Evolutionary conservation across 2,888 invertebrate species (phyloP), one percentile per base, ranked within the genome.

Genomic region (Cynaeus angustus): DNA sequence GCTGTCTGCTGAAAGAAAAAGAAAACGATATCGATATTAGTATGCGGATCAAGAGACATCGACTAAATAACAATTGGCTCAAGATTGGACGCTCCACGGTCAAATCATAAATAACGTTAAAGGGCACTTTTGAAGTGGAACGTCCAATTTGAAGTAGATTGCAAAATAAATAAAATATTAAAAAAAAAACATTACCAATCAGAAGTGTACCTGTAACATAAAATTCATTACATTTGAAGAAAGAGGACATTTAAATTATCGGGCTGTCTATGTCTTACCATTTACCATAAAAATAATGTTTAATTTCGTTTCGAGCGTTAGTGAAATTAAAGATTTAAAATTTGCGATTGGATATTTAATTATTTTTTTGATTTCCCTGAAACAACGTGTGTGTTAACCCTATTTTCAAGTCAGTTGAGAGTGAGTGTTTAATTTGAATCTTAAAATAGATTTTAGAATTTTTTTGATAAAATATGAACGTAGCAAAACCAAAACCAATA

Each of bases 1-100:
- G 89, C 95, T 95, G 89, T 95, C 95, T 92, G 92, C 91, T 93
- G 92, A 84, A 87, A 84, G 73, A 75, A 77, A 80, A 48, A 68
- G 72, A 70, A 64, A 56, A 70, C 5, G 37, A 50, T 53, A 52
- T 52, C 69, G 46, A 70, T 70, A 73, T 76, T 75, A 74, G 74
- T 72, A 71, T 65, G 13, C 66, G 21, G 62, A 43, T 59, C 43
- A 45, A 10, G 3, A 16, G 9, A 30, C 4, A 21, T 21, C 1
- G n/a, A n/a, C n/a, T n/a, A 21, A 33, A 33, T 33, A 52, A 50
- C 13, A 9, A 33, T 12, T 33, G 8, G 26, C 1, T 16, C 56
- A 14, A 58, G 38, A 52, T 41, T 61, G 52, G 52, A 59, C 52
- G 28, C 16, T 14, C 14, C 16, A 28, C 59, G 21, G 21, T 21